Conservation (phyloP, 2,113 vertebrate species). For the Chloropsis hardwickii region DNA sequence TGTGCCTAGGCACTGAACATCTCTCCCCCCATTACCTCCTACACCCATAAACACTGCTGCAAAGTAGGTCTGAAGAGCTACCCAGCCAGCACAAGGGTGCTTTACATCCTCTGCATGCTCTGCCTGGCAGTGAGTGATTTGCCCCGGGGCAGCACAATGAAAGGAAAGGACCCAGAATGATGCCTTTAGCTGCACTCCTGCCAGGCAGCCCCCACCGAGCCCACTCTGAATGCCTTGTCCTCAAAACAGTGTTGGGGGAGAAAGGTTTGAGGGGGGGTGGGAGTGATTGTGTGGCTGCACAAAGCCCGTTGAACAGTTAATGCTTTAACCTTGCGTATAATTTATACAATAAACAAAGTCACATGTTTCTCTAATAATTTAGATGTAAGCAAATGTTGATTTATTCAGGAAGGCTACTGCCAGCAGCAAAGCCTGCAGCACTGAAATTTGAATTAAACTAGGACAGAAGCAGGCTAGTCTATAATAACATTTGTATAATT, state of each 20-base stretch:
- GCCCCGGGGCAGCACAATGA: neutral
- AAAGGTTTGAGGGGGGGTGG: neutral
- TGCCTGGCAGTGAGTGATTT: neutral
- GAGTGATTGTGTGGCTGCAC: constrained; percentile 45
- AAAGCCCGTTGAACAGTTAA: constrained; percentile 79
- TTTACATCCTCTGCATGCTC: neutral
- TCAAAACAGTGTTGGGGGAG: neutral
- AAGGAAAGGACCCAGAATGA: neutral
- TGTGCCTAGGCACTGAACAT: rapidly evolving
- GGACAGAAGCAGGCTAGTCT: constrained; percentile 99
- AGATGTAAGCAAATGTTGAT: constrained; percentile 99
- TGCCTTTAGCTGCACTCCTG: neutral
- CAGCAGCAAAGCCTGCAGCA: constrained; percentile 86
- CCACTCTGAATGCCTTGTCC: neutral
- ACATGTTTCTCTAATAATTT: constrained; percentile 99
- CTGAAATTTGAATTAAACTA: constrained; percentile 99
- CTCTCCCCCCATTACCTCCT: neutral
- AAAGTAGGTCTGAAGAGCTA: neutral
- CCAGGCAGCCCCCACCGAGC: neutral
- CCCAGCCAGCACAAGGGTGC: neutral
- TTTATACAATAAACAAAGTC: constrained; percentile 99
- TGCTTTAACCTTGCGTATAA: constrained; percentile 93
- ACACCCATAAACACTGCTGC: neutral
- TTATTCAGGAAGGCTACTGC: constrained; percentile 99
- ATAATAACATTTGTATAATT: constrained; percentile 99